phyloP scores from a whole-genome alignment of 2,797 vertebrate species.

The Pangasius djambal region DNA sequence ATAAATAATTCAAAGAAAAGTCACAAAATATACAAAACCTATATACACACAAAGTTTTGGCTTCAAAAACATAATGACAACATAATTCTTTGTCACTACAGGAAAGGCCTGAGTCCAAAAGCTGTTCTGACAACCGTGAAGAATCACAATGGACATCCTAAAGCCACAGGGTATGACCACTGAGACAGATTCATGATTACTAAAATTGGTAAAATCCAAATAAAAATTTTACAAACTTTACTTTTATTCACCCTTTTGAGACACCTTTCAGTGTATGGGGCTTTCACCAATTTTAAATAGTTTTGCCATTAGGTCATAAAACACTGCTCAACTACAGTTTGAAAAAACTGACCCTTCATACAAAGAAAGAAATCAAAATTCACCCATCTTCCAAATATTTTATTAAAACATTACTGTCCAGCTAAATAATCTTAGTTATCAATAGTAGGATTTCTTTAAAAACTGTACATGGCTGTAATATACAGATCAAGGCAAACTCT shows the following conservation, averaged over 20 bases:
- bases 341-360: slow-evolving; percentile 12
- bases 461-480: slow-evolving; percentile 85
- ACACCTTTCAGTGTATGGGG: neutral
- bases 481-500: slow-evolving; percentile 83
- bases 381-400: slow-evolving; percentile 74
- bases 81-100: slow-evolving; percentile 17
- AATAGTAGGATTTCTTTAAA: slow-evolving; percentile 79
- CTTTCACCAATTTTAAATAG: neutral
- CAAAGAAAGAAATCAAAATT: slow-evolving; percentile 63
- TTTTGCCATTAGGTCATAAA: neutral
- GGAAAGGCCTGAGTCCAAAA: slow-evolving; percentile 41
- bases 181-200: neutral
- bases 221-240: neutral
- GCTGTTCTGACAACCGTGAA: neutral
- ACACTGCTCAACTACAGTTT: neutral
- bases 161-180: neutral
- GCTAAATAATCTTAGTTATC: slow-evolving; percentile 79
- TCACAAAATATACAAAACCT: neutral
- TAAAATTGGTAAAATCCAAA: neutral
- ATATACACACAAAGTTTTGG: neutral
- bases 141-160: neutral
- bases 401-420: slow-evolving; percentile 81
- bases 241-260: neutral
- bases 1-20: neutral
- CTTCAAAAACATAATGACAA: neutral